These are phyloP conservation scores for Motacilla alba DNA, from an alignment of 2,113 vertebrate genomes.

Conservation along the genomic window DNA sequence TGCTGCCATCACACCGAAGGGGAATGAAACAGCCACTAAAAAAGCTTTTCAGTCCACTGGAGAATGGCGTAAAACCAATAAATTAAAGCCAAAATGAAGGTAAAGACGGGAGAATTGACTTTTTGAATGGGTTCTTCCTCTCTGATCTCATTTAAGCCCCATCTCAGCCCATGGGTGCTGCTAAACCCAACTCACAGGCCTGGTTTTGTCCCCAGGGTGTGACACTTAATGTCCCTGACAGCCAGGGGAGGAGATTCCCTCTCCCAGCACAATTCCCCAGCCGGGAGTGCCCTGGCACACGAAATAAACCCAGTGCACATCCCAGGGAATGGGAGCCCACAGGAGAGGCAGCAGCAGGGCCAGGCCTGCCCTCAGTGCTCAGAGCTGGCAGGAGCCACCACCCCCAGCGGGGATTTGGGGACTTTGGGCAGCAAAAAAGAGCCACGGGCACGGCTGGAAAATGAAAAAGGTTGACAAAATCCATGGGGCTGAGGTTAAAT, in stretches of 20 bases:
- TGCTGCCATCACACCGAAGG: background rate
- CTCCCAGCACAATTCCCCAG: background rate
- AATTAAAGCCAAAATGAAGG: background rate
- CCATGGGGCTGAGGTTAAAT: constrained; percentile 42
- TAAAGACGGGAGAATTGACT: background rate
- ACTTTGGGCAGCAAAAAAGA: constrained; percentile 14
- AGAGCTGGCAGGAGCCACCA: background rate
- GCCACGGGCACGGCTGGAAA: background rate
- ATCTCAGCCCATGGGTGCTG: background rate
- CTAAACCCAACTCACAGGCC: background rate
- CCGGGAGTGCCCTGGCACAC: background rate
- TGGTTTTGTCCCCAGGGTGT: background rate
- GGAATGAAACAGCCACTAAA: fast-evolving
- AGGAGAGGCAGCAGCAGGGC: background rate
- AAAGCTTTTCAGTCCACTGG: background rate
- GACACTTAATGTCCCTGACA: background rate
- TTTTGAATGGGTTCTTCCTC: background rate
- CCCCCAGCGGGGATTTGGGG: background rate
- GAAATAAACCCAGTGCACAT: background rate
- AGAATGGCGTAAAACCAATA: background rate
- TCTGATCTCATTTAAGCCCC: background rate
- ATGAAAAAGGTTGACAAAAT: constrained; percentile 34
- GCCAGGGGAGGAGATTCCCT: background rate
- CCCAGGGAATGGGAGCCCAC: background rate
- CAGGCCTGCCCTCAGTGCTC: background rate